These are phyloP conservation scores for Danio choprae DNA, from an alignment of 2,797 vertebrate genomes.

Conservation along the genomic window DNA sequence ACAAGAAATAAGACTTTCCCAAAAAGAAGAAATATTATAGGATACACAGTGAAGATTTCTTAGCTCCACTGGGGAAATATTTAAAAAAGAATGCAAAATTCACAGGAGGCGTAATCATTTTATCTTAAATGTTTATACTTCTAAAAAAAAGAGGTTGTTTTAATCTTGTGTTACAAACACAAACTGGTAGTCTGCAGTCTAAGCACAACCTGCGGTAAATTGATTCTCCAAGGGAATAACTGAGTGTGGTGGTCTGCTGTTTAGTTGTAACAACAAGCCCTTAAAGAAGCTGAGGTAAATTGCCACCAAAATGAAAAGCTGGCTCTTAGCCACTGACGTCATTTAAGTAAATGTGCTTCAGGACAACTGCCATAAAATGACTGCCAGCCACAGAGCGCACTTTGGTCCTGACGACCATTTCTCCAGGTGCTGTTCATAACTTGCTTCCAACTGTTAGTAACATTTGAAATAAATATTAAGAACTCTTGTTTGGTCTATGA, in stretches of 20 bases:
- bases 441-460: slow-evolving; percentile 41
- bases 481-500: not conserved
- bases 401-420: slow-evolving; percentile 86
- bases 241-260: slow-evolving; percentile 85
- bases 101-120: too few species aligned
- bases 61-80: too few species aligned
- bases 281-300: slow-evolving; percentile 87
- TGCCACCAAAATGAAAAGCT: slow-evolving; percentile 89
- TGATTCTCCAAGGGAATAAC: slow-evolving; percentile 88
- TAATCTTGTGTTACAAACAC: not conserved
- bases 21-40: too few species aligned
- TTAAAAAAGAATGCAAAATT: too few species aligned
- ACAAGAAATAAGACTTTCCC: too few species aligned
- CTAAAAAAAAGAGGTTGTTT: not conserved
- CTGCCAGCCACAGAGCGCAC: slow-evolving; percentile 84
- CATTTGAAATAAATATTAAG: slow-evolving; percentile 17
- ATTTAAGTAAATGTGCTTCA: slow-evolving; percentile 92
- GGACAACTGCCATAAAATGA: slow-evolving; percentile 86
- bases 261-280: slow-evolving; percentile 83
- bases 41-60: too few species aligned
- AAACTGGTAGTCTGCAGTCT: slow-evolving; percentile 36
- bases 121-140: not conserved
- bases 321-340: slow-evolving; percentile 93
- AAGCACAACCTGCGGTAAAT: slow-evolving; percentile 86
- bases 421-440: slow-evolving; percentile 60